Base-by-base conservation (phyloP, 1,140 invertebrate genomes). In the Fopius arisanus region DNA sequence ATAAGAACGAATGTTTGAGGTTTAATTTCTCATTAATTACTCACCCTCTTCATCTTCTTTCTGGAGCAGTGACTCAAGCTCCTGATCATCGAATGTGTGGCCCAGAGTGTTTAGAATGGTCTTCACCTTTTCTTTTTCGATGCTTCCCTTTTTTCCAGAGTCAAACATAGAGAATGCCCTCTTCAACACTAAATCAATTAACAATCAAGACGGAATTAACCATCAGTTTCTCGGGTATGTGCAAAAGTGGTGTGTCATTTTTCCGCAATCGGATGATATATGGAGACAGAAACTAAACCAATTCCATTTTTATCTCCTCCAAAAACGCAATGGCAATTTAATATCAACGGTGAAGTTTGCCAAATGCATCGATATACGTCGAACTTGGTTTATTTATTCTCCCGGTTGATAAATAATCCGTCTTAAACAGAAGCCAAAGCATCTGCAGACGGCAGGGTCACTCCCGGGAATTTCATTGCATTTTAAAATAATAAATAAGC, bases 81-180 rank as follows among this genome's bases (percentile, higher is more conserved):
- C 92, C 66, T 90, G 89, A 78, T 94, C 93, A 75, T 93, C 92
- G 79, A 91, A 94, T 76, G 90, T 91, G 79, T 93, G 92, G 10
- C 93, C 92, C 84, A 94, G 90, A 0, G 92, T 94, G 80, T 92
- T 93, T n/a, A 94, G 88, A 67, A 94, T 93, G 7, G 92, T 93
- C 0, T 92, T 87, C 0, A 94, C 92, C 83, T 94, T 94, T 77
- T 93, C 93, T 77, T 92, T 93, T 73, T 93, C 92, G 28, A 94
- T 94, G 72, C 88, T 90, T 2, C 93, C 93, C 48, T 91, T 89
- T 77, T 93, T 93, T 74, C 89, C 89, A 7, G 93, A 92, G 81
- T 94, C 93, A 86, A 94, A 94, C 93, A 94, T 94, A 78, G 91
- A 90, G 86, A 94, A 94, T 6, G 92, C 93, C 74, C 92, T 89